Conservation (phyloP, 2,888 invertebrate species). For the Phaedon cochleariae region DNA sequence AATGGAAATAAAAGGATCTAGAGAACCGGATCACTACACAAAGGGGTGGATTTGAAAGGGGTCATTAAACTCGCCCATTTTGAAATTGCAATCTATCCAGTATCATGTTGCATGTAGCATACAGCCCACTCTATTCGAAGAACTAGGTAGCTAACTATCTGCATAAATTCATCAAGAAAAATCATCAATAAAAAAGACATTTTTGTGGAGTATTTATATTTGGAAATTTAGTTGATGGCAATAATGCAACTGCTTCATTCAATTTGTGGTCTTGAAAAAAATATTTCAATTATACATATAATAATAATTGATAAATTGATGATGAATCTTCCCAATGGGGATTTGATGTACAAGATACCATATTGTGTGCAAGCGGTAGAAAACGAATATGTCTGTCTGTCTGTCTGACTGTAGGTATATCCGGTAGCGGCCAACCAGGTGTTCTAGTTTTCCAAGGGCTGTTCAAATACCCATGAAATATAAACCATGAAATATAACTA, state of each 20-base stretch:
- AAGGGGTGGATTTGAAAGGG: constrained; percentile 29
- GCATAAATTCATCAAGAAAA: too few species aligned
- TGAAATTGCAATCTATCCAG: constrained; percentile 13
- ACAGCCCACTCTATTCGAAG: not conserved
- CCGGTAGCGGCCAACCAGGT: constrained; percentile 58
- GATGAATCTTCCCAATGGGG: too few species aligned
- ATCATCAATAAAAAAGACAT: too few species aligned
- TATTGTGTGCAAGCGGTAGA: constrained; percentile 57
- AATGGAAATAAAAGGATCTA: constrained; percentile 21
- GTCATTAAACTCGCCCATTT: constrained; percentile 25
- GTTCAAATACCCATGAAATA: constrained; percentile 46
- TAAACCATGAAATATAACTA: constrained; percentile 28
- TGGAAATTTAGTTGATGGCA: too few species aligned
- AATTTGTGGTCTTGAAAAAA: too few species aligned
- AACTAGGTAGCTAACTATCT: too few species aligned
- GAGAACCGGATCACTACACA: constrained; percentile 30
- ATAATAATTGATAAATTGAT: too few species aligned
- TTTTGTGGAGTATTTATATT: too few species aligned
- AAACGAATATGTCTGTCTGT: constrained; percentile 44
- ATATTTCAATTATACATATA: too few species aligned
- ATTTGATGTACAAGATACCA: constrained; percentile 49
- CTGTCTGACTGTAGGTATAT: constrained; percentile 56
- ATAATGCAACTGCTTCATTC: too few species aligned
- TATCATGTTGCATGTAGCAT: constrained; percentile 7
- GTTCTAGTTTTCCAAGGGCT: constrained; percentile 53